Base-by-base conservation (phyloP, 2,113 vertebrate species). In the Mesocricetus auratus region DNA sequence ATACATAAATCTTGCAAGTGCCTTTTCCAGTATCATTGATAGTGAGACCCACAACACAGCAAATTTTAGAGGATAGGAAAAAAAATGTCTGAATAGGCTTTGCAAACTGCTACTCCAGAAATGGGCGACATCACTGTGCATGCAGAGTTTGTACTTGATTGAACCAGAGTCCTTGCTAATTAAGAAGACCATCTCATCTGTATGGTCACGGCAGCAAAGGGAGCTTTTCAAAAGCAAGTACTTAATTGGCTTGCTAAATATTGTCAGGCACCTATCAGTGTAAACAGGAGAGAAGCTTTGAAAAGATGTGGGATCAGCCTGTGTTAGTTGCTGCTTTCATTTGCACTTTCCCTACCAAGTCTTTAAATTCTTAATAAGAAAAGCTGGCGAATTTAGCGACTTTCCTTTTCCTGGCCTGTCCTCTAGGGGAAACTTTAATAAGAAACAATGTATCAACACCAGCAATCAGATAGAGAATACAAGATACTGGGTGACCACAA, bases 391-490 rank as follows among this genome's bases (percentile, higher is more conserved):
- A 94, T 94, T 95, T 93, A 73, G 68, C 81, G 89, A 94, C 94
- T 97, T 97, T 97, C 91, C 94, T 97, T 97, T 98, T 93, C 93
- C 97, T 93, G 97, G 89, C 91, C 97, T 97, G 96, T 97, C 96
- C 97, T 97, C 96, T 97, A 97, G 96, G 92, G 93, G 96, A 97
- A 97, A 92, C 73, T 93, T 96, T 96, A 87, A 87, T 97, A 90
- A 96, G 97, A 96, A 96, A 90, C 91, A 97, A 45, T 58, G 90
- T 86, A 79, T 91, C 81, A 88, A 89, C 74, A 97, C 78, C 36
- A 93, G 73, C 56, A 92, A 36, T 73, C 33, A 86, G 47, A 93
- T 56, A 93, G 47, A 58, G 91, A 66, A 77, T 83, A 33, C 33
- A 85, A 96, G 47, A 89, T 58, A 74, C 47, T 82, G 31, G 47